Base-by-base conservation (phyloP, 1,140 invertebrate genomes). In the Drosophila suzukii region DNA sequence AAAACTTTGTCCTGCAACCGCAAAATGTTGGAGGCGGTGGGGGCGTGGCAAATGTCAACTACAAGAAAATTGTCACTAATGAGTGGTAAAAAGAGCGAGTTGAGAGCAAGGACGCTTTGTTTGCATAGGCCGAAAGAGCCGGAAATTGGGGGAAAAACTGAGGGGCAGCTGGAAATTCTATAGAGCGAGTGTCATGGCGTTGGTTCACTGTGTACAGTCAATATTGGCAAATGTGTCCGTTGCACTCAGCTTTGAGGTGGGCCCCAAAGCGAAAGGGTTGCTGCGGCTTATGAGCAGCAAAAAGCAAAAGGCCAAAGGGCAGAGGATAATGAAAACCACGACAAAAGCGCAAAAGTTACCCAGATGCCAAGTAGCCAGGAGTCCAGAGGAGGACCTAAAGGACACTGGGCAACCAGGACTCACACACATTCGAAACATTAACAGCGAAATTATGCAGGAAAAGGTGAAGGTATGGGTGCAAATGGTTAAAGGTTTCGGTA, bases 21-120 rank as follows among this genome's bases (percentile, higher is more conserved):
- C 75, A 78, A 44, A 41, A 32, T 60, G 13, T 13, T 34, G 32
- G 32, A 1, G 50, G 20, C 20, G 57, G 34, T 27, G 34, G 27
- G 39, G 79, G 65, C 56, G 74, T 66, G 61, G 75, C 83, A 86
- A 89, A 89, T 89, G 84, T 89, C 84, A 89, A 89, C 84, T 89
- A 89, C 84, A 89, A 89, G 84, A 89, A 89, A 89, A 89, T 89
- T 89, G 85, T 89, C 84, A 89, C 84, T 89, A 89, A 89, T 89
- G 84, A 89, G 84, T 89, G 84, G 84, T 84, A 81, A 89, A 89
- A 89, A 89, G 80, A 81, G 75, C 78, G 66, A 75, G 70, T 72
- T 58, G 57, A 62, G 53, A 57, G 72, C 57, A 56, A 50, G 43
- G 43, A 49, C 24, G 39, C 53, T 67, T 61, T 88, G 83, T 89